Evolutionary conservation across 2,888 invertebrate genomes (phyloP), one percentile per base, ranked within the genome.

Genomic region (Polietes domitor): DNA sequence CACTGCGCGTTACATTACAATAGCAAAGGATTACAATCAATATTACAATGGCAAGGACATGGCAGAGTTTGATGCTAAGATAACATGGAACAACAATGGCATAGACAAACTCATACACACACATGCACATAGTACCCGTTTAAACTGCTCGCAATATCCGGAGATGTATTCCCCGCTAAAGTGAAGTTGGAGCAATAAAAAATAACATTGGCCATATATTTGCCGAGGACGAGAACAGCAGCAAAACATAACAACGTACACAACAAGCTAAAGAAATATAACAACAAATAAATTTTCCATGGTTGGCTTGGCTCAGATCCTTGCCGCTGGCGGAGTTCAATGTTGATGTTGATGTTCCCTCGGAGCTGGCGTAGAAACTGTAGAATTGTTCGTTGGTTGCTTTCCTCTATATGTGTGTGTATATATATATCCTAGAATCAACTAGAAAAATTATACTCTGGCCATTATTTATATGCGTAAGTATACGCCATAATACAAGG

Each of bases 381-480:
- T n/a, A 21, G 58, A 24, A 26, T n/a, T 47, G 15, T 37, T 65
- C 17, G 17, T 21, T 17, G 53, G 47, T 55, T 55, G 28, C 41
- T 55, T 5, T 10, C 10, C 12, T 41, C 41, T 41, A 32, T 3
- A 32, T 50, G 26, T 24, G 41, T 76, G 24, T 73, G 26, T 70
- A 53, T n/a, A n/a, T n/a, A 50, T 71, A 71, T 77, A 77, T 75
- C 63, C 61, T 63, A 53, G 53, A 50, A 80, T 77, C 76, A 63
- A 79, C 43, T 76, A 81, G 76, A 84, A 73, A 79, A 81, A 81
- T 81, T 81, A 81, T 70, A 24, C 71, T 78, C 58, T 70, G 32
- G 68, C 63, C 81, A 72, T 86, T 85, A 85, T 86, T 86, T 86
- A 83, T 85, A 68, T 81, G 85, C 86, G 81, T 81, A 79, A 79